Base-by-base conservation (phyloP, 2,797 vertebrate species). In the Galago senegalensis region DNA sequence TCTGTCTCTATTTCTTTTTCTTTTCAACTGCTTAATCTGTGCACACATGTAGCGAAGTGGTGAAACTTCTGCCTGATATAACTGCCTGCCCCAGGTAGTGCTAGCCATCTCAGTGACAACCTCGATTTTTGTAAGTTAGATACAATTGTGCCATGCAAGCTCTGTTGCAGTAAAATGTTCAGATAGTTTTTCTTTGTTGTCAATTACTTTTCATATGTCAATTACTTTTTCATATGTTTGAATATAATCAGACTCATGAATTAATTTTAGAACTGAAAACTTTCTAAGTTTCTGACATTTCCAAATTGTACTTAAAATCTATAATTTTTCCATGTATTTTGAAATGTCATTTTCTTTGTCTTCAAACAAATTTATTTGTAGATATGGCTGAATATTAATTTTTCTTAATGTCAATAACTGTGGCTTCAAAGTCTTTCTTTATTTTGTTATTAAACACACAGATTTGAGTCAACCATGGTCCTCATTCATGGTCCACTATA, bases 251-350 rank as follows among this genome's bases (percentile, higher is more conserved):
- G 81, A 81, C 4, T 17, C 53, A 87, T 65, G 75, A 76, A 72
- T 65, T 29, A n/a, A 87, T 92, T 95, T 95, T 58, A 80, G 23
- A 90, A 87, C n/a, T 75, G 16, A 60, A 37, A 84, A 83, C 40
- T 86, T 86, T 70, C 34, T 58, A 80, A 2, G 60, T 60, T 91
- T 88, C 76, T 70, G 85, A 93, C 65, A 91, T 81, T 87, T 82
- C 23, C 29, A 93, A 79, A 80, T 73, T 23, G 4, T 58, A 83
- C 27, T 65, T 93, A 43, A 76, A 81, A 72, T 77, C 65, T 84
- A 34, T 69, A 56, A 6, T 37, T 89, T 93, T 88, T 83, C 23
- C 46, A 25, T 67, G 18, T 87, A 34, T 94, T 94, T 67, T n/a
- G 11, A 25, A 46, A 34, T 76, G 76, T 27, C 10, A 73, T 70